Conservation (phyloP, 35 echinoderm and acorn worm genomes). For the Apostichopus californicus region DNA sequence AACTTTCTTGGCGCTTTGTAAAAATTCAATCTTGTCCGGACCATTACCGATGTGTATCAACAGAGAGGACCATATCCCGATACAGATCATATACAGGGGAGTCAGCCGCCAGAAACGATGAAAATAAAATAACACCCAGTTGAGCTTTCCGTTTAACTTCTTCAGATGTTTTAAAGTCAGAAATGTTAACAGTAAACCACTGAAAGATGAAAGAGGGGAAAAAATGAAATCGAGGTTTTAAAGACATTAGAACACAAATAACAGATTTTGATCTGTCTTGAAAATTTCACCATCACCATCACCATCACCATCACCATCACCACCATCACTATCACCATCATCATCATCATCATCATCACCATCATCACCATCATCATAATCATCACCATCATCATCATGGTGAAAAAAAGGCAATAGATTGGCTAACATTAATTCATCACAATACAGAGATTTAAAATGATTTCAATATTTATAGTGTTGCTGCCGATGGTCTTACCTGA, state of each 20-base stretch:
- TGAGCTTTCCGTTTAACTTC: conserved; percentile 52
- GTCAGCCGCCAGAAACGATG: conserved; percentile 90
- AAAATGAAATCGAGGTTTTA: background rate
- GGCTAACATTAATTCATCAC: no score
- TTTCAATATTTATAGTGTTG: background rate
- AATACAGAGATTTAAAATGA: no score
- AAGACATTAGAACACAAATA: background rate
- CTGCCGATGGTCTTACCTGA: conserved; percentile 20
- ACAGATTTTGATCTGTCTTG: no score
- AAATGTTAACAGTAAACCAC: conserved; percentile 80
- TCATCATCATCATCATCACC: background rate
- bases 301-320: background rate
- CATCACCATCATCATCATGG: conserved; percentile 1
- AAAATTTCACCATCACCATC: no score
- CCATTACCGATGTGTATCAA: conserved; percentile 65
- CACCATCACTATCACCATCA: background rate
- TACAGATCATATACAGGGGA: conserved; percentile 71
- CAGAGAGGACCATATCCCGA: conserved; percentile 70
- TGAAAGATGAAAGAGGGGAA: conserved; percentile 49
- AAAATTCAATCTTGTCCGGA: background rate
- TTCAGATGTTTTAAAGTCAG: conserved; percentile 76
- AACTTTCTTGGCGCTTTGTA: background rate
- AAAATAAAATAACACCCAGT: conserved; percentile 87
- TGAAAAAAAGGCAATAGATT: no score
- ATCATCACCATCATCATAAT: conserved; percentile 4